A percentile compares a stretch with the other conserved stretches of the same genome.
Conservation (phyloP, 23 tunicate species). For the Ascidia mentula region DNA sequence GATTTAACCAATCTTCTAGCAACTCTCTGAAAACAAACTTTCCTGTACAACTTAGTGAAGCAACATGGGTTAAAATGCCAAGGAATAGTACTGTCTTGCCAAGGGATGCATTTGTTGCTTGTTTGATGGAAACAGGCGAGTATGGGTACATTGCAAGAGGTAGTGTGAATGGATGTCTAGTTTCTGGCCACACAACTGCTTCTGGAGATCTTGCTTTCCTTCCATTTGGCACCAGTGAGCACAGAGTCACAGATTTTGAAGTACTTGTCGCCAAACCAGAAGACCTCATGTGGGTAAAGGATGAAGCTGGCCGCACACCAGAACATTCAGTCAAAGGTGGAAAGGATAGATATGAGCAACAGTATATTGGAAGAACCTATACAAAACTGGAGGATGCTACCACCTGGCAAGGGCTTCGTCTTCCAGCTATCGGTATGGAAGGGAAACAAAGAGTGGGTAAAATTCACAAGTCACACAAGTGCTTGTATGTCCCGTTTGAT, state of each 20-base stretch:
- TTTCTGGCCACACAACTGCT: slow-evolving; percentile 28
- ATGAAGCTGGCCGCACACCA: slow-evolving; percentile 16
- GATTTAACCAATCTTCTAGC: no score
- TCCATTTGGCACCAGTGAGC: slow-evolving; percentile 32
- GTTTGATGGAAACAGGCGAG: slow-evolving; percentile 30
- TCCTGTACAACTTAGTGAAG: neutral
- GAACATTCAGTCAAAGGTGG: slow-evolving; percentile 56
- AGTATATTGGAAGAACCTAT: slow-evolving; percentile 63
- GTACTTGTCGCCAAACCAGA: slow-evolving; percentile 26
- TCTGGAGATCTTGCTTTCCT: neutral
- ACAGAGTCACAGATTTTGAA: neutral
- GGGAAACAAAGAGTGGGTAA: slow-evolving; percentile 29
- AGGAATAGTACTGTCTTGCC: neutral
- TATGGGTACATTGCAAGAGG: slow-evolving; percentile 23
- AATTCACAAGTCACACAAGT: slow-evolving; percentile 52
- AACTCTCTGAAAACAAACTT: no score
- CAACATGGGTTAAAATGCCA: neutral
- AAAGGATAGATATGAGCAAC: slow-evolving; percentile 14
- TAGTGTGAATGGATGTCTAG: neutral
- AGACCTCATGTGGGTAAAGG: slow-evolving; percentile 4
- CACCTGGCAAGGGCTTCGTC: slow-evolving; percentile 26
- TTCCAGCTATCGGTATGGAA: neutral
- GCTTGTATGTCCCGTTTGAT: slow-evolving; percentile 56
- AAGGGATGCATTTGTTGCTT: slow-evolving; percentile 9
- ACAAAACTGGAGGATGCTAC: slow-evolving; percentile 32